A percentile compares a stretch with the other conserved stretches of the same genome.
These are phyloP conservation scores for Drosophila prosaltans DNA, from an alignment of 1,140 invertebrate species.

Conservation along the genomic window DNA sequence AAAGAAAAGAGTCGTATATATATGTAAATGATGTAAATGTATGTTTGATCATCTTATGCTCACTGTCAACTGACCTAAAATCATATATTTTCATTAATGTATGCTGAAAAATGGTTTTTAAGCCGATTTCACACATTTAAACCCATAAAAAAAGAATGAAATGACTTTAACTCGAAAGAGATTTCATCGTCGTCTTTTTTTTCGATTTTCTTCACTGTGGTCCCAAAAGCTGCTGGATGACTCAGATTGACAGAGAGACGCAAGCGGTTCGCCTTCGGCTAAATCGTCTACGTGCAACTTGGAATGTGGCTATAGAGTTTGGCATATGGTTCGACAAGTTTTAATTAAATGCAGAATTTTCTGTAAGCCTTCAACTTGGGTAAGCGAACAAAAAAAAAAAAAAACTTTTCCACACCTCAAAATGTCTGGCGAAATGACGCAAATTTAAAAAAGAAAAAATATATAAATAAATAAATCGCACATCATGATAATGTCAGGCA, in stretches of 20 bases:
- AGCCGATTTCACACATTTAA: not conserved
- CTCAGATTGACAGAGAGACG: not conserved
- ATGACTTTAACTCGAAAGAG: not conserved
- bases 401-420: not conserved
- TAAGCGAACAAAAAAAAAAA: not conserved
- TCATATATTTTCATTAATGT: not conserved
- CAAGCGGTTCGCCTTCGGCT: not conserved
- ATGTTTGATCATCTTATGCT: not conserved
- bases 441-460: not conserved
- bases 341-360: conserved; percentile 8
- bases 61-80: not conserved
- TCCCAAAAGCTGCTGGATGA: not conserved
- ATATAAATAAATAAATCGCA: conserved; percentile 4
- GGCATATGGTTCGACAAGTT: not conserved
- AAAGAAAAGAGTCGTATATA: not conserved
- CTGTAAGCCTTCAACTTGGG: too few species aligned
- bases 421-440: not conserved
- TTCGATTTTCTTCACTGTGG: not conserved
- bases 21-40: not conserved
- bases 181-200: not conserved
- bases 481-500: conserved; percentile 12
- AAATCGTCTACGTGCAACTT: conserved; percentile 5
- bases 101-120: not conserved
- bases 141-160: not conserved
- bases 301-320: not conserved